phyloP scores from a whole-genome alignment of 2,888 invertebrate species.

The Silvanus unidentatus region DNA sequence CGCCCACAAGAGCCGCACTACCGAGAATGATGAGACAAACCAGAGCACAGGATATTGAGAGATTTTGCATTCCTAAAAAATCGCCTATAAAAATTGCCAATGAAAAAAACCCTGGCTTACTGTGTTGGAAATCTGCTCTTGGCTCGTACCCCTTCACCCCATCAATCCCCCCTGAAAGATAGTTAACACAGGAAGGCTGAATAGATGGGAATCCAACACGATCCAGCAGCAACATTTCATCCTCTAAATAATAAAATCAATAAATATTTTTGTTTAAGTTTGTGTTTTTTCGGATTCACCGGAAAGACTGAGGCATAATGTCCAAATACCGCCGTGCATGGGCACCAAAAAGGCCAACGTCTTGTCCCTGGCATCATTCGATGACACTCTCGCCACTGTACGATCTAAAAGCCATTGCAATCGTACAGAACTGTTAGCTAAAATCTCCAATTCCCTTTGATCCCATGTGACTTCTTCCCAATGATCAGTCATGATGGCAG shows the following conservation, averaged over 20 bases:
- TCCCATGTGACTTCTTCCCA: constrained; percentile 88
- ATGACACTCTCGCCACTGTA: constrained; percentile 60
- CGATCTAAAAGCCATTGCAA: constrained; percentile 73
- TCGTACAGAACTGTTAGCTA: constrained; percentile 52
- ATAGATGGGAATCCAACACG: constrained; percentile 62
- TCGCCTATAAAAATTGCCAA: neutral
- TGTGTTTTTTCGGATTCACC: too few relatives aligned
- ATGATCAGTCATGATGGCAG: constrained; percentile 83
- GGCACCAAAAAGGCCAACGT: constrained; percentile 67
- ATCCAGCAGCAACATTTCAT: constrained; percentile 63
- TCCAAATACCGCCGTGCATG: constrained; percentile 90
- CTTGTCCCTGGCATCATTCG: constrained; percentile 33
- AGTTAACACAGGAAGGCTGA: constrained; percentile 71
- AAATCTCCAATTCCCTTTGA: constrained; percentile 51
- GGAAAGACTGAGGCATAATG: constrained; percentile 73
- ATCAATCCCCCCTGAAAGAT: constrained; percentile 65
- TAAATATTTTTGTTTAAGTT: too few relatives aligned
- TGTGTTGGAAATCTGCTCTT: constrained; percentile 73
- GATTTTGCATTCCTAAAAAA: constrained; percentile 83
- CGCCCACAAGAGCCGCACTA: constrained; percentile 80
- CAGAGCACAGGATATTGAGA: constrained; percentile 89
- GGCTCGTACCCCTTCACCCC: constrained; percentile 62
- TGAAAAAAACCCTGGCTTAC: constrained; percentile 45
- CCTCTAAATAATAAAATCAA: constrained; percentile 54
- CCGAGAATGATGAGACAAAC: constrained; percentile 86